Percentiles rank a stretch among this genome's conserved stretches.
Evolutionary conservation across 2,113 vertebrate genomes (phyloP).

Genomic region (Anoplopoma fimbria): DNA sequence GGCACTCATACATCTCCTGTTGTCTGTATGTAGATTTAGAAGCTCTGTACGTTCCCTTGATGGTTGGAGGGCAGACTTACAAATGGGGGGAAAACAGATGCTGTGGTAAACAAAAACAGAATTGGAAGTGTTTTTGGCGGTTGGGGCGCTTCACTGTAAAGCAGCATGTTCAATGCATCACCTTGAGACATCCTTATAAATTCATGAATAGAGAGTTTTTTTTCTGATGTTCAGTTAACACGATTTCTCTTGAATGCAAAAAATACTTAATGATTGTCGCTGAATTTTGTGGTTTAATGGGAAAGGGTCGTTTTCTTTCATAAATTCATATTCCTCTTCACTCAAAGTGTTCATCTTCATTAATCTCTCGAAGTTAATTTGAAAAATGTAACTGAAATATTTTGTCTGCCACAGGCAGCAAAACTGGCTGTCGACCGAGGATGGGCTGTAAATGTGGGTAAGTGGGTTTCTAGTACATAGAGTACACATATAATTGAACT

Average conservation of each 20-base stretch:
- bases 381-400: background rate
- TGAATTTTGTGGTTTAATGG: background rate
- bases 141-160: background rate
- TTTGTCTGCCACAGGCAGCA: conserved; percentile 86
- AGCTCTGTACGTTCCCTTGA: background rate
- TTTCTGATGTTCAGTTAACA: background rate
- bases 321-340: background rate
- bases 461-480: conserved; percentile 82
- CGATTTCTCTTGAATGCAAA: background rate
- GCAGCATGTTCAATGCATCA: background rate
- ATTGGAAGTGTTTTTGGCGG: background rate
- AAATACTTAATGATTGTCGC: background rate
- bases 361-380: background rate
- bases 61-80: background rate
- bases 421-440: conserved; percentile 96
- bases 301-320: background rate
- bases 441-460: conserved; percentile 97
- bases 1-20: background rate
- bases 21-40: background rate
- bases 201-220: background rate
- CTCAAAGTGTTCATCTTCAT: background rate
- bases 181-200: conserved; percentile 1
- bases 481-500: too few relatives aligned
- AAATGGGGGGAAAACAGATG: background rate
- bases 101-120: background rate